These are phyloP conservation scores for Leptopilina drosophilae DNA, from an alignment of 2,888 invertebrate species.

Conservation along the genomic window DNA sequence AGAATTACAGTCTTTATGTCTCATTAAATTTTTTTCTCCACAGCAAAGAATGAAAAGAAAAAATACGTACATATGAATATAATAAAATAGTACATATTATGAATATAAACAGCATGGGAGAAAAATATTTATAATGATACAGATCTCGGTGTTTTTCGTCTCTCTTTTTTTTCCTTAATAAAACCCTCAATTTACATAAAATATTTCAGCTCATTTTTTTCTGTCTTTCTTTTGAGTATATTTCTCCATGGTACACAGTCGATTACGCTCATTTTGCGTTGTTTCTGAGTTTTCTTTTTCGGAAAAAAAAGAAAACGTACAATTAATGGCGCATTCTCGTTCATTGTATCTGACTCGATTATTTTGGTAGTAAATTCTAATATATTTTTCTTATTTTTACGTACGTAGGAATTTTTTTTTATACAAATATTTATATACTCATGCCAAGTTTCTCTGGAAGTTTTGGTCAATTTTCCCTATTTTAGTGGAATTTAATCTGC, in stretches of 20 bases:
- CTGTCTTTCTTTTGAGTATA: slow-evolving; percentile 2
- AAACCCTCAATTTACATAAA: background rate
- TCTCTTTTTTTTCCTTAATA: background rate
- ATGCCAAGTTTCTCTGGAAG: background rate
- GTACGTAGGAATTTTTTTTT: background rate
- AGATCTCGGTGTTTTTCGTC: background rate
- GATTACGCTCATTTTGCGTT: slow-evolving; percentile 23
- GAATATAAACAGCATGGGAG: background rate
- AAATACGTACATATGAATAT: background rate
- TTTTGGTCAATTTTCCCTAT: background rate
- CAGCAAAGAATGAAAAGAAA: background rate
- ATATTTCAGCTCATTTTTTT: slow-evolving; percentile 27
- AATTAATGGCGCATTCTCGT: slow-evolving; percentile 19
- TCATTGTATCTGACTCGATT: slow-evolving; percentile 34
- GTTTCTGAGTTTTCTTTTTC: background rate
- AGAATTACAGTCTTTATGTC: slow-evolving; percentile 34
- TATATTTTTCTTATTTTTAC: background rate
- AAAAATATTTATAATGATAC: slow-evolving; percentile 20
- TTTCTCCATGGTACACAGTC: slow-evolving; percentile 31
- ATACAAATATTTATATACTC: slow-evolving; percentile 21
- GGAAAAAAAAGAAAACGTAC: slow-evolving; percentile 10
- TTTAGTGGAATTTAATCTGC: too few relatives aligned
- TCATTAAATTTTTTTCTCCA: slow-evolving; percentile 25
- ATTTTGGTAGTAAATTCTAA: slow-evolving; percentile 37
- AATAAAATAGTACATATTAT: background rate